Evolutionary conservation across 2,888 invertebrate genomes (phyloP), one percentile per base, ranked within the genome.

Genomic region (Ochropacha duplaris): DNA sequence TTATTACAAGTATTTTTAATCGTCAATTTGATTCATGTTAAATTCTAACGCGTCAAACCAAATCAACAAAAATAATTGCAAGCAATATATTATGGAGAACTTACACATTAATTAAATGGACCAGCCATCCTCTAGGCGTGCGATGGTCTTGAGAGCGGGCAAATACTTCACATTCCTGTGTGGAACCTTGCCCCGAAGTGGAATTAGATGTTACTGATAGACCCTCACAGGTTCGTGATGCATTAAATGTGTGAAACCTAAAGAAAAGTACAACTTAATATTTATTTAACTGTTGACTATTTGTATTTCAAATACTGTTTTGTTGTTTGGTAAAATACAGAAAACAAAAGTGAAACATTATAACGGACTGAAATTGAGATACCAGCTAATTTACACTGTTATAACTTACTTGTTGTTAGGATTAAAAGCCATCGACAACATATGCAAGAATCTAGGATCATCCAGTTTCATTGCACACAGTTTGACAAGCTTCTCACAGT

Each of bases 391-490:
- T n/a, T n/a, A 36, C n/a, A n/a, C 6, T 34, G 34, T 34, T 36
- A n/a, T n/a, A 55, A 82, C 95, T 94, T 94, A 98, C 96, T 99
- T 99, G 93, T 97, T 98, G 83, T 96, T 97, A 57, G 99, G 99
- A 94, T 98, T 98, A 79, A 99, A 96, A 67, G 97, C 96, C 96
- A 99, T 97, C 62, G 98, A 97, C 69, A 99, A 93, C 72, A 99
- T 94, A 87, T 99, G 97, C 75, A 99, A 93, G 73, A 99, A 94
- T 78, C 98, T 97, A 77, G 98, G 96, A 95, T 98, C 98, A 89
- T 99, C 98, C 85, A 99, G 94, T 90, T 99, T 99, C 75, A 97
- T 94, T 69, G 98, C 98, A 93, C 98, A 98, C 72, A 99, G 93
- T 92, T 98, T 98, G 66, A 99, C 95, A 74, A 99, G 94, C 84